Evolutionary conservation across 2,113 vertebrate species (phyloP), one percentile per base, ranked within the genome.

Genomic region (Brachyistius frenatus): DNA sequence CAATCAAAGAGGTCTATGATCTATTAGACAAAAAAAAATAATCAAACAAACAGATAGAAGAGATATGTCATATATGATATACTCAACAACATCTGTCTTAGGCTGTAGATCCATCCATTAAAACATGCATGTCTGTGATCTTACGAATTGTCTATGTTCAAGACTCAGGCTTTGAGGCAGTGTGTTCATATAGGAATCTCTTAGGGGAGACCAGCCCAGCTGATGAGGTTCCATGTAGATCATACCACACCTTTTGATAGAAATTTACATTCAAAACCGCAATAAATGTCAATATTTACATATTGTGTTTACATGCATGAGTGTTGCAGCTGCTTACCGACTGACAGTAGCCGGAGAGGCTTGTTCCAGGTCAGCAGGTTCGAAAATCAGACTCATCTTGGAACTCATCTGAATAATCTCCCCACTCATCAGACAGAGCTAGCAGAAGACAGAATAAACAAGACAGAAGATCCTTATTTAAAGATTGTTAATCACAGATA

Each of bases 341-440:
- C 97, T 98, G 75, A 99, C 97, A 0, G 97, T 99, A 54, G 97
- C 97, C 1, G 97, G 97, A 33, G 97, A 98, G 1, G 97, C 97
- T 89, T 97, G 95, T 68, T 98, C 97, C 33, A 99, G 89, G 76
- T 98, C 97, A 0, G 96, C 97, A 0, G 96, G 89, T 84, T 99
- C 97, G 33, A 99, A 98, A 80, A 99, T 97, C 88, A 99, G 92
- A 84, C 96, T 99, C 97, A 99, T 98, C 88, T 97, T 96, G 47
- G 95, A 3, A 84, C 84, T 97, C 97, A 99, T 99, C 92, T 98
- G 97, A 84, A 99, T 99, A 82, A 99, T 99, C 91, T 99, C 97
- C 14, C 97, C 97, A 71, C 97, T 99, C 97, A 98, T 98, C 61
- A 98, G 89, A 86, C 97, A 99, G 5, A 99, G 91, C 97, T 99